phyloP scores from a whole-genome alignment of 2,797 vertebrate genomes.

The Myripristis jacobus region DNA sequence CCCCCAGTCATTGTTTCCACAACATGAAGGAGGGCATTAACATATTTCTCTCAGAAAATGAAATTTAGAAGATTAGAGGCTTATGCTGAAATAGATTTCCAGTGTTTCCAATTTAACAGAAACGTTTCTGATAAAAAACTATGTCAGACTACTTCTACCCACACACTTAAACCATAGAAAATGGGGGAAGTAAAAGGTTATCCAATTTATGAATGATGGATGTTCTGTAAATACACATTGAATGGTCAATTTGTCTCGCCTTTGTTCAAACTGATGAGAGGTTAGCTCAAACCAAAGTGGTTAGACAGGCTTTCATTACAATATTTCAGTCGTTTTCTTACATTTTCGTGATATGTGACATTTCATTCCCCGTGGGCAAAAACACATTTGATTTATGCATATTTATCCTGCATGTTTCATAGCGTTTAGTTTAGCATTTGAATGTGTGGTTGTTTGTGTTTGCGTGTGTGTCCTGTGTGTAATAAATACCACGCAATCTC shows the following conservation, averaged over 20 bases:
- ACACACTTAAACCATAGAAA: conserved; percentile 35
- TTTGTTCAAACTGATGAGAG: conserved; percentile 62
- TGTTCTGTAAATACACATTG: conserved; percentile 40
- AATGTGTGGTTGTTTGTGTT: conserved; percentile 3
- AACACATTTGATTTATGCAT: conserved; percentile 40
- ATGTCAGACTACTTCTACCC: conserved; percentile 23
- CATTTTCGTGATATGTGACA: conserved; percentile 17
- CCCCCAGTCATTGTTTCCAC: conserved; percentile 65
- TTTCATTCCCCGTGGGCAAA: conserved; percentile 28
- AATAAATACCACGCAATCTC: conserved; percentile 49
- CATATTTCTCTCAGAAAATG: conserved; percentile 70
- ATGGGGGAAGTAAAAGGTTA: conserved; percentile 54
- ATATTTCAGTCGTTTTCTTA: conserved; percentile 8
- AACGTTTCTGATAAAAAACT: conserved; percentile 36
- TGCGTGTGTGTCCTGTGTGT: conserved; percentile 30
- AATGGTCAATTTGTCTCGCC: conserved; percentile 50
- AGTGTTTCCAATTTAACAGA: conserved; percentile 61
- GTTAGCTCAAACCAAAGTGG: conserved; percentile 31
- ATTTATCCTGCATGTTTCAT: conserved; percentile 27
- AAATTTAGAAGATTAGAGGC: conserved; percentile 74
- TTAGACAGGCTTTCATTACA: conserved; percentile 28
- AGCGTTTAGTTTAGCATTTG: conserved; percentile 38
- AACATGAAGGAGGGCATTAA: conserved; percentile 56
- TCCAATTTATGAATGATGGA: conserved; percentile 60
- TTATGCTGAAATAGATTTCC: conserved; percentile 64